Evolutionary conservation across 92 coral and sea anemone species (phyloP), one percentile per base, ranked within the genome.

Genomic region (Parazoanthus darwini): DNA sequence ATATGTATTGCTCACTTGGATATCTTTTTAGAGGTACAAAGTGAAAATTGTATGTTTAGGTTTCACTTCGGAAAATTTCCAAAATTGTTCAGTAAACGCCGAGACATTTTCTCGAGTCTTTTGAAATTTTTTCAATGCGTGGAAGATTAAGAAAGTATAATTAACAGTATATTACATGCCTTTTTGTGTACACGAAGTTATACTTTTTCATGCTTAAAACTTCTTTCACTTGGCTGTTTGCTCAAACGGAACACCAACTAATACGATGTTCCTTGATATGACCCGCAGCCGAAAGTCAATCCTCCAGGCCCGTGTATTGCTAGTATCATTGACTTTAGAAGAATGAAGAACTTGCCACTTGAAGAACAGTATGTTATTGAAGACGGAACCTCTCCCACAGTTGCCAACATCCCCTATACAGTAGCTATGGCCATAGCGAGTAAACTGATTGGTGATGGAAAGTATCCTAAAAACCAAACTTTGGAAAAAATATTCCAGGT

Each of bases 231-330:
- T 8, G 7, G 11, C 51, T 48, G 11, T 5, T 48, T 6, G 51
- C 11, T 48, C 11, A 48, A 48, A 10, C 51, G 22, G 3, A 23
- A 63, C 26, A 20, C 70, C 70, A 63, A 63, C 6, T 4, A 63
- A 63, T 2, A 20, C 26, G 26, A 22, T 7, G 38, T 74, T 74
- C 2, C 48, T 18, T 54, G 20, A 54, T 54, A 29, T 29, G 33
- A 29, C 33, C 20, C 18, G 5, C 48, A 74, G 48, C 79, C 48
- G 37, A 81, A 58, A 67, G 79, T 18, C 22, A 20, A 85, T 46
- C 92, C 92, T 1, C 94, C 94, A 66, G 94, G 94, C 29, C 94
- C 94, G 59, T 92, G 94, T 33, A 89, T 92, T 38, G 81, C 92
- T 50, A 70, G 88, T 59, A 88, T 92, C 3, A 92, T 92, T 82